Percentiles rank a stretch among this genome's conserved stretches.
Evolutionary conservation across 1,140 invertebrate species (phyloP).

Genomic region (Capitella teleta): DNA sequence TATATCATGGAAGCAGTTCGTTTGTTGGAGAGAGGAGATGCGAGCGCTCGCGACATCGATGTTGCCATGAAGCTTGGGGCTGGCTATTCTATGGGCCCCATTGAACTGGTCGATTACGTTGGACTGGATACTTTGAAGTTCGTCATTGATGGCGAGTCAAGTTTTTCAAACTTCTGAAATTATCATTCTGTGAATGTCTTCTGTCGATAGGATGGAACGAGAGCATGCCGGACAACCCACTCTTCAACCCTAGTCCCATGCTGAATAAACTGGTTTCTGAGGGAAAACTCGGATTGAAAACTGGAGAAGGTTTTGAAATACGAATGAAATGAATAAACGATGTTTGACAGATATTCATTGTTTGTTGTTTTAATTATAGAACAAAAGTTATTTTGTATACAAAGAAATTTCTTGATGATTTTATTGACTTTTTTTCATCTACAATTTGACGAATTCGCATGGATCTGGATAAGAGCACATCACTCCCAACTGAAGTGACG

Average conservation of each 20-base stretch:
- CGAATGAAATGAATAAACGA: no score
- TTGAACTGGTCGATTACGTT: slow-evolving; percentile 69
- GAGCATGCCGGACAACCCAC: slow-evolving; percentile 61
- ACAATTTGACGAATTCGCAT: no score
- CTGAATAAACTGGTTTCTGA: slow-evolving; percentile 63
- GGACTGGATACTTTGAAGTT: slow-evolving; percentile 56
- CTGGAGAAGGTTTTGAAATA: slow-evolving; percentile 78
- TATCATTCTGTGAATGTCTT: no score
- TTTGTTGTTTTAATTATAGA: no score
- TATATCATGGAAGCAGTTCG: slow-evolving; percentile 63
- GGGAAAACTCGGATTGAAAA: slow-evolving; percentile 70
- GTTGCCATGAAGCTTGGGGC: slow-evolving; percentile 78
- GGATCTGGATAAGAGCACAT: no score
- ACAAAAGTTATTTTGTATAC: no score
- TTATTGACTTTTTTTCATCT: no score
- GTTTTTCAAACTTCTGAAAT: no score
- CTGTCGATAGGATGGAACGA: slow-evolving; percentile 69
- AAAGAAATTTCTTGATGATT: no score
- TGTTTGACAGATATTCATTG: no score
- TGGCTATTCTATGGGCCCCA: slow-evolving; percentile 74
- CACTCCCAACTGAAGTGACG: no score
- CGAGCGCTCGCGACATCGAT: slow-evolving; percentile 61
- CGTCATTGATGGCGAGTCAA: slow-evolving; percentile 47
- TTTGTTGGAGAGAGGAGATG: slow-evolving; percentile 68
- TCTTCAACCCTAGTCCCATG: slow-evolving; percentile 57